Evolutionary conservation across 2,888 invertebrate species (phyloP), one percentile per base, ranked within the genome.

Genomic region (Chymomyza procnemis): DNA sequence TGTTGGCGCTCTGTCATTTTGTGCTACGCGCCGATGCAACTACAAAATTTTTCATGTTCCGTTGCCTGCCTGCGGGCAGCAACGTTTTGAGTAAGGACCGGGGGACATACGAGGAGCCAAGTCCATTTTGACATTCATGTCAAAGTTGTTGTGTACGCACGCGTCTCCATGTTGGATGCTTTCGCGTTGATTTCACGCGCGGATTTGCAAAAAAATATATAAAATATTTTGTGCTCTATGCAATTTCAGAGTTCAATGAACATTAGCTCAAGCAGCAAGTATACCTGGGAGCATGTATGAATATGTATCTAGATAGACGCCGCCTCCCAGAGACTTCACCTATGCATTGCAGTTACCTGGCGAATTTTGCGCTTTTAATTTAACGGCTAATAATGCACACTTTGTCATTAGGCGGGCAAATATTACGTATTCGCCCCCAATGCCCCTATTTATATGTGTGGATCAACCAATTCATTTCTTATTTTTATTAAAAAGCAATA

Each of bases 21-120:
- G 14, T 50, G 9, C 16, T 18, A 50, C 19, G 16, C 19, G 16
- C 50, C 50, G 18, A 3, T 19, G 50, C 16, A 50, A 18, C 6
- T 50, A 18, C 50, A 16, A 50, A 50, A 50, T 50, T 50, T 50
- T 19, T 9, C 8, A 50, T 50, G 50, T 14, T 18, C 54, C 8
- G 54, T 18, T 14, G 54, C 19, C 9, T 68, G 73, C 75, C 75
- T 76, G 85, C 78, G 85, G 57, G 85, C 78, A 83, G 57, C 74
- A 75, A 60, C 69, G 66, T 54, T 62, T 55, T 66, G 83, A 83
- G 64, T 9, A 9, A 34, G 34, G 34, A 8, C 34, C 1, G 3
- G 34, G 12, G 34, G 12, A 41, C 12, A 41, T 41, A 9, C 12
- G 34, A 12, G 34, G 34, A 41, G 34, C 12, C 34, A 41, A 41